phyloP scores from a whole-genome alignment of 2,113 vertebrate species.

The Sus scrofa region T2T-Sscrofa CM000824.6:217613001-217613500 shows the following conservation, averaged over 20 bases:
- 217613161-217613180: conserved; percentile 68
- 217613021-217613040: conserved; percentile 68
- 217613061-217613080: conserved; percentile 70
- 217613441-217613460: not conserved
- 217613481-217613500: not conserved
- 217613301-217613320: conserved; percentile 55
- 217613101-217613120: conserved; percentile 68
- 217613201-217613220: conserved; percentile 76
- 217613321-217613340: not conserved
- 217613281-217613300: conserved; percentile 67
- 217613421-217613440: not conserved
- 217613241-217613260: conserved; percentile 78
- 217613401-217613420: not conserved
- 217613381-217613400: not conserved
- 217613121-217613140: conserved; percentile 63
- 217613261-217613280: conserved; percentile 80
- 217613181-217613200: conserved; percentile 63
- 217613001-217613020: not conserved
- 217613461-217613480: not conserved
- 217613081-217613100: not conserved
- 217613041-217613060: conserved; percentile 58
- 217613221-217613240: conserved; percentile 19
- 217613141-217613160: conserved; percentile 80
- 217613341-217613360: conserved; percentile 60
- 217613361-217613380: not conserved